Evolutionary conservation across 2,888 invertebrate genomes (phyloP), one percentile per base, ranked within the genome.

Genomic region (Thereva unica): DNA sequence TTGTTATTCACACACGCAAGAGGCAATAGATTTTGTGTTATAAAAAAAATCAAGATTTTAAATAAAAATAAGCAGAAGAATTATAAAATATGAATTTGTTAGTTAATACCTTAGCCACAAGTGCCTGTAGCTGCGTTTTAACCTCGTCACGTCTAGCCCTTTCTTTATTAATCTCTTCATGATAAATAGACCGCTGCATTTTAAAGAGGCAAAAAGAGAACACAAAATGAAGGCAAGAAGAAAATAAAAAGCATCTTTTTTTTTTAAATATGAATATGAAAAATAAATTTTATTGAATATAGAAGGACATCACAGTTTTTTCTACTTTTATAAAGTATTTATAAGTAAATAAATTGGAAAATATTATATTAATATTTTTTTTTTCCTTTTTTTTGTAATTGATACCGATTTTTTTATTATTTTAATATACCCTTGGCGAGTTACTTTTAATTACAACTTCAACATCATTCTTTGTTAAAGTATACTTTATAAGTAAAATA

Each of bases 91-190:
- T 23, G 12, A 50, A 61, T 9, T 53, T 40, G 42, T 53, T 52
- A 64, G 41, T 53, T 34, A 7, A 35, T 67, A 69, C 67, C 65
- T 67, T 59, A 35, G 34, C 56, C 35, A 42, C 9, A 56, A 76
- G 57, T 5, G 72, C 71, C 44, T 77, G 76, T 47, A 76, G 47
- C 68, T 79, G 75, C 8, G 71, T 68, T 57, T 75, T 74, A 34
- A 72, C 79, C 37, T 77, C 76, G 64, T 80, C 80, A 70, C 79
- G 77, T 70, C 80, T 80, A 50, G 71, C 74, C 73, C 78, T 80
- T 72, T 78, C 76, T 74, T 80, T 79, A 4, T 72, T 70, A 59
- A 78, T 75, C 73, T 81, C 80, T 66, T 77, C 77, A 63, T 75
- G 77, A 68, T 80, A 81, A 38, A 81, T 73, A 12, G 75, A 74